phyloP scores from a whole-genome alignment of 2,888 invertebrate genomes.

The Antitype chi region DNA sequence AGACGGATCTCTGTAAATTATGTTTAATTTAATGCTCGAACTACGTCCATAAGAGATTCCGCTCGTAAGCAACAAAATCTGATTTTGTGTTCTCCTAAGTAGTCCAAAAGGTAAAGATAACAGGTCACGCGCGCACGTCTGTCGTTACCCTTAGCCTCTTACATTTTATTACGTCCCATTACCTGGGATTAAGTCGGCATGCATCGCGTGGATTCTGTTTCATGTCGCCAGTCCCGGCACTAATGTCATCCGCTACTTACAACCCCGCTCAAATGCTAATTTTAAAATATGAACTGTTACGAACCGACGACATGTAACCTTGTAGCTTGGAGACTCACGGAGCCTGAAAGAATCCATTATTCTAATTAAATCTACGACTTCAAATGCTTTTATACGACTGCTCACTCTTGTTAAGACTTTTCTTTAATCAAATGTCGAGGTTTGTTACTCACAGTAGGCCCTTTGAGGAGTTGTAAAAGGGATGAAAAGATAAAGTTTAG shows the following conservation, averaged over 20 bases:
- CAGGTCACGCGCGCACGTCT: constrained; percentile 88
- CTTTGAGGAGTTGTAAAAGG: constrained; percentile 58
- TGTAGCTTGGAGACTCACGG: constrained; percentile 65
- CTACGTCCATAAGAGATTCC: constrained; percentile 49
- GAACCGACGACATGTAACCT: constrained; percentile 64
- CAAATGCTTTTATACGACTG: constrained; percentile 65
- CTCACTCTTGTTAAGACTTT: constrained; percentile 67
- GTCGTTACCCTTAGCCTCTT: constrained; percentile 87
- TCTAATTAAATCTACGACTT: constrained; percentile 66
- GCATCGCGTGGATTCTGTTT: constrained; percentile 83
- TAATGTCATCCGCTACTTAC: constrained; percentile 76
- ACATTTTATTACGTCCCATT: constrained; percentile 89
- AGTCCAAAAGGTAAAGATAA: constrained; percentile 81
- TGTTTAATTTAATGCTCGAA: constrained; percentile 47
- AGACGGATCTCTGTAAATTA: constrained; percentile 24
- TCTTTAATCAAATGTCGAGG: constrained; percentile 59
- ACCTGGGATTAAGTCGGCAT: constrained; percentile 87
- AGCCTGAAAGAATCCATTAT: constrained; percentile 75
- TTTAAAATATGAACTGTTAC: constrained; percentile 75
- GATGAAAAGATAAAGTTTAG: constrained; percentile 64
- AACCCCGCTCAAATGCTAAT: constrained; percentile 72
- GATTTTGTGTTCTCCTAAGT: constrained; percentile 80
- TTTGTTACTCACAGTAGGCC: constrained; percentile 52
- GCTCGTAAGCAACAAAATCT: constrained; percentile 72
- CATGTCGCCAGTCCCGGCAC: constrained; percentile 78